Evolutionary conservation across 1,140 invertebrate species (phyloP).

Genomic region (Propsilocerus akamusi): DNA sequence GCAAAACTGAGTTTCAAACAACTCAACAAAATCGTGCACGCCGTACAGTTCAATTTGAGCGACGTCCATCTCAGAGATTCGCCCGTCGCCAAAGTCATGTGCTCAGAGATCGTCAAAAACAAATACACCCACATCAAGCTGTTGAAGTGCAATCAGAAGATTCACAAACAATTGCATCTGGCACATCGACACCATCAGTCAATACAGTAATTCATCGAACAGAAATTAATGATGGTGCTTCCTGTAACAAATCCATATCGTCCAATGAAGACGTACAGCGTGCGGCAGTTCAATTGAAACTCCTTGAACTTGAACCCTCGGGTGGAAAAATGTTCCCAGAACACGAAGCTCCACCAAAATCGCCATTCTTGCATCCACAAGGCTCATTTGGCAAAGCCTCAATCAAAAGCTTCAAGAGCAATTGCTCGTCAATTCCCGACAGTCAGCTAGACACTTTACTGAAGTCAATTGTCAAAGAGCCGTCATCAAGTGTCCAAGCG

Average conservation of each 20-base stretch:
- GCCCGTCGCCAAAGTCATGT: constrained; percentile 76
- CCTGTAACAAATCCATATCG: constrained; percentile 9
- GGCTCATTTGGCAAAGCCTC: constrained; percentile 24
- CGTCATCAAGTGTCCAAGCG: constrained; percentile 29
- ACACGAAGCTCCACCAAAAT: background rate
- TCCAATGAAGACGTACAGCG: background rate
- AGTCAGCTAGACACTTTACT: constrained; percentile 33
- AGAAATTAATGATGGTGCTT: constrained; percentile 18
- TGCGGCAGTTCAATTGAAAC: background rate
- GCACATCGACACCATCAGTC: constrained; percentile 8
- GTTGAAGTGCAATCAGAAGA: constrained; percentile 3
- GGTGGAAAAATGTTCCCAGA: background rate
- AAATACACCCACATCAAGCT: constrained; percentile 15
- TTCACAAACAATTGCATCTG: constrained; percentile 9
- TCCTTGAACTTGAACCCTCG: background rate
- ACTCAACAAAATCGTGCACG: constrained; percentile 73
- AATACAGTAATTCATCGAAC: constrained; percentile 21
- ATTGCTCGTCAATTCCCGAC: constrained; percentile 30
- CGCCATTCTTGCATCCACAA: constrained; percentile 11
- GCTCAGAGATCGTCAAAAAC: constrained; percentile 50
- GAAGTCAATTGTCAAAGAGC: constrained; percentile 34
- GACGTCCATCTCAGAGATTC: constrained; percentile 90
- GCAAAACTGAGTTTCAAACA: constrained; percentile 91
- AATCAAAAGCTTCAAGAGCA: constrained; percentile 25
- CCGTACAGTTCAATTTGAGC: constrained; percentile 84